Base-by-base conservation (phyloP, 2,888 invertebrate species). In the Trilocha varians region DNA sequence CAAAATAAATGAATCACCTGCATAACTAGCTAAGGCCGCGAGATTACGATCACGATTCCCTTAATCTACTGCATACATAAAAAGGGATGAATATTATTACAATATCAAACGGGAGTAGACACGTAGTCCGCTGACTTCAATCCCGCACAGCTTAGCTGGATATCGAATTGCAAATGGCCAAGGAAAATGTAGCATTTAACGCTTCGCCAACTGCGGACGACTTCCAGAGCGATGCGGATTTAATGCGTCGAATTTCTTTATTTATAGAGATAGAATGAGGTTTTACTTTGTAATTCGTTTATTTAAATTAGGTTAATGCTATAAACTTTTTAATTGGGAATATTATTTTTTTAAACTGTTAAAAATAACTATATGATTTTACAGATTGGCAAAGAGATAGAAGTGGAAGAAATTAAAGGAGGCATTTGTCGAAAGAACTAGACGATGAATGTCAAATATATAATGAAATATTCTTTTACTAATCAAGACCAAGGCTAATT, bases 121-220 rank as follows among this genome's bases (percentile, higher is more conserved):
- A 69, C 65, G 69, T 70, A 71, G 74, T 69, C 67, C 66, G 50
- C 69, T 63, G 62, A 66, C 71, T 75, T 75, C 77, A 75, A 78
- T 80, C 71, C 70, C 56, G 67, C 53, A 58, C 64, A 76, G 77
- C 78, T 78, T 75, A 78, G 77, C 69, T 70, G 69, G 70, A 77
- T 79, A 83, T 82, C 78, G 75, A 80, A 80, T 79, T 79, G 78
- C 80, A 79, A 79, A 84, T 80, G 73, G 74, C 70, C 63, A 63
- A 67, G 72, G 80, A 79, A 82, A 80, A 77, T 78, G 78, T 78
- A 73, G 74, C 74, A 72, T 83, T 80, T 79, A 83, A 78, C 78
- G 80, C 75, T 70, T 74, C 72, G 65, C 73, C 76, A 72, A 79
- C 77, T 78, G 74, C 65, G 70, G 70, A 73, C 68, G 74, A 76